These are phyloP conservation scores for Pristiophorus japonicus DNA, from an alignment of 2,113 vertebrate species.

Conservation along the genomic window DNA sequence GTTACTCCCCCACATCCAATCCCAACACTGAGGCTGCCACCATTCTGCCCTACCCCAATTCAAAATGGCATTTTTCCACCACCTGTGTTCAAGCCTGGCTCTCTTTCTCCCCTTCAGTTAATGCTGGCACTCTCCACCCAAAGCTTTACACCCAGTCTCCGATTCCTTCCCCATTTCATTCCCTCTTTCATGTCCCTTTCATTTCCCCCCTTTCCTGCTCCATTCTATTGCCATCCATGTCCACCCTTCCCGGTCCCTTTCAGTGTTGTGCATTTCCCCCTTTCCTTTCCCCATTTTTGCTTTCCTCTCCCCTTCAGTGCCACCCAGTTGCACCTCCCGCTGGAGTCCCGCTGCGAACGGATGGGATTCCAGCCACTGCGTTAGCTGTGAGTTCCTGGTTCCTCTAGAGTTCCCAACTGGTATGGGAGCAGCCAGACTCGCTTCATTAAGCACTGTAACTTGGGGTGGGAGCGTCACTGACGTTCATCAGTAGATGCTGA, in stretches of 20 bases:
- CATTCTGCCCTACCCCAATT: background rate
- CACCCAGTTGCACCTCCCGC: no score
- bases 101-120: background rate
- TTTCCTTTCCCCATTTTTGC: background rate
- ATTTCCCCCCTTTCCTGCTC: background rate
- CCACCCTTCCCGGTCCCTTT: background rate
- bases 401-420: background rate
- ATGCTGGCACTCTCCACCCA: background rate
- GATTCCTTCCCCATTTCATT: background rate
- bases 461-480: background rate
- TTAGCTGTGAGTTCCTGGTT: slow-evolving; percentile 7
- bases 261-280: background rate
- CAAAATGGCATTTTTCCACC: background rate
- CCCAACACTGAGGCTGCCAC: background rate
- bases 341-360: background rate
- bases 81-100: background rate
- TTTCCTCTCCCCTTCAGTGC: background rate
- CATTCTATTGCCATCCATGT: background rate
- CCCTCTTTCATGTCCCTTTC: no score
- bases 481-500: background rate
- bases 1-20: background rate
- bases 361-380: background rate
- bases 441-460: background rate
- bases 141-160: background rate
- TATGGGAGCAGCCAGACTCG: background rate